Evolutionary conservation across 2,797 vertebrate genomes (phyloP).

Genomic region (Melanotaenia maccullochi): DNA sequence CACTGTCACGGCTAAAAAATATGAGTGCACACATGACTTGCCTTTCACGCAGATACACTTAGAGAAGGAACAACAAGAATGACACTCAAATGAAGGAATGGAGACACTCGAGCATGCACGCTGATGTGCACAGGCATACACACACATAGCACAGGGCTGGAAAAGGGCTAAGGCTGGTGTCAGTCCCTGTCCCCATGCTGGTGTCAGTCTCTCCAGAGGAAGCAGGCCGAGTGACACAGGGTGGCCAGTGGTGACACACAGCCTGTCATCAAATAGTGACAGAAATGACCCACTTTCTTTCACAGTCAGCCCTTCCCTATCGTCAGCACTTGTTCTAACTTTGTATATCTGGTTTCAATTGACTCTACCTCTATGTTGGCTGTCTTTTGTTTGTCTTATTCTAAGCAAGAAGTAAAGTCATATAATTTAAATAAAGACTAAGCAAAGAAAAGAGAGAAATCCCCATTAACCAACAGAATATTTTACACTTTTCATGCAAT

Average conservation of each 20-base stretch:
- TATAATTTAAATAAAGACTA: no score
- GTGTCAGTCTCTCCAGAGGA: conserved; percentile 68
- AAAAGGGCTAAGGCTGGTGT: conserved; percentile 52
- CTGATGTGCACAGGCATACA: conserved; percentile 21
- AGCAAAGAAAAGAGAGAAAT: no score
- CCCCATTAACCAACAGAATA: no score
- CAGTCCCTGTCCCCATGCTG: conserved; percentile 65
- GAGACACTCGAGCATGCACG: conserved; percentile 29
- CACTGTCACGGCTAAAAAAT: conserved; percentile 55
- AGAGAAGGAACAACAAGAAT: conserved; percentile 33
- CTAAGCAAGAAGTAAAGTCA: no score
- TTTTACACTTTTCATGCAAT: no score
- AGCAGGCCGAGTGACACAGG: conserved; percentile 60
- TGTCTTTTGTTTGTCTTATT: background rate
- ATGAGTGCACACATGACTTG: conserved; percentile 29
- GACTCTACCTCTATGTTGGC: conserved; percentile 1
- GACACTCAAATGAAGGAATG: conserved; percentile 50
- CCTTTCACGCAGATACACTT: conserved; percentile 20
- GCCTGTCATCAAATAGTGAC: conserved; percentile 73
- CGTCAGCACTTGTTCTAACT: conserved; percentile 15
- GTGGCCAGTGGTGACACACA: conserved; percentile 60
- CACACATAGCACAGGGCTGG: conserved; percentile 18
- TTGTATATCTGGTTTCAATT: conserved; percentile 19
- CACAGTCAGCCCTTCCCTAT: conserved; percentile 11
- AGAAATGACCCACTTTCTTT: conserved; percentile 66